These are phyloP conservation scores for Urophycis tenuis DNA, from an alignment of 2,797 vertebrate species.

Conservation along the genomic window DNA sequence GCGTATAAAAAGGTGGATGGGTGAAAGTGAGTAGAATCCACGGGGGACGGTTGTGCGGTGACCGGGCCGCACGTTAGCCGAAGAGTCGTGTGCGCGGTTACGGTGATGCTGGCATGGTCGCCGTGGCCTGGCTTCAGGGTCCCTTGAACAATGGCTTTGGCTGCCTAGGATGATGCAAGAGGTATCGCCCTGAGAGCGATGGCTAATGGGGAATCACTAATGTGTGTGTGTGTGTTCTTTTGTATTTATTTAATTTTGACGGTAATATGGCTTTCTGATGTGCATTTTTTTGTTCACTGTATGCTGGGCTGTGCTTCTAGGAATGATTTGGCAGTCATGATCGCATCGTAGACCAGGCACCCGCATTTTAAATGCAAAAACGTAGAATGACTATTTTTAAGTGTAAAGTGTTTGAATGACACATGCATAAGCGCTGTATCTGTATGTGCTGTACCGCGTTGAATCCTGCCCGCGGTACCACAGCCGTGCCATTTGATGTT, in stretches of 20 bases:
- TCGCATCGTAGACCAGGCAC: background rate
- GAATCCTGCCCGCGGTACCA: background rate
- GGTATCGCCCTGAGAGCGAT: background rate
- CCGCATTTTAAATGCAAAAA: background rate
- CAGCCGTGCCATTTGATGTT: background rate
- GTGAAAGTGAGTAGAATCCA: constrained; percentile 59
- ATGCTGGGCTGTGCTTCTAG: constrained; percentile 2
- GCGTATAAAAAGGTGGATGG: constrained; percentile 58
- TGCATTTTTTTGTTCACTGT: constrained; percentile 1
- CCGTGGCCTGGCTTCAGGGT: constrained; percentile 54
- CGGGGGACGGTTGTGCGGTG: constrained; percentile 17
- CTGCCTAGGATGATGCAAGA: background rate
- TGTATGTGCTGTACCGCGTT: background rate
- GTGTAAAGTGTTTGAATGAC: background rate
- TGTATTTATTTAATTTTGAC: background rate
- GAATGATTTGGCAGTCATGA: background rate
- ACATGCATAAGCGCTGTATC: background rate
- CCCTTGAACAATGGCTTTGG: constrained; percentile 28
- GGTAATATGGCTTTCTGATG: background rate
- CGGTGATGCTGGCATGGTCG: constrained; percentile 50
- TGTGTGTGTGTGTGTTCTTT: background rate
- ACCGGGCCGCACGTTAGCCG: constrained; percentile 12
- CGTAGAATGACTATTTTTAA: background rate
- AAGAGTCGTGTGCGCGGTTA: constrained; percentile 64
- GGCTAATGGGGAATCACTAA: background rate